phyloP scores from a whole-genome alignment of 2,797 vertebrate species.

The Leptodactylus fallax region DNA sequence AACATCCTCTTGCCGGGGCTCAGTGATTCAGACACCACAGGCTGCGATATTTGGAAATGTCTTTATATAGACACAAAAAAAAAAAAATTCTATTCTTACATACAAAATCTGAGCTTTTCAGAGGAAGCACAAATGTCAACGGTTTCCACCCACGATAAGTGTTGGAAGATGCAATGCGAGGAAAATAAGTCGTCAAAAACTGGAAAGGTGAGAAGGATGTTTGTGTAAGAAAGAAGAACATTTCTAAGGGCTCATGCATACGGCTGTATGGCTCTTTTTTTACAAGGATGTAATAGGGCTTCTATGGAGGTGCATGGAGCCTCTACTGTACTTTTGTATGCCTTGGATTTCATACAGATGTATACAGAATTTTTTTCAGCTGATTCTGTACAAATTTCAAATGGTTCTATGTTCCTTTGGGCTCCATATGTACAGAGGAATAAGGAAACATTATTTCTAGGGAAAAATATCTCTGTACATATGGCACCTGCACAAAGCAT shows the following conservation, averaged over 20 bases:
- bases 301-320: not conserved
- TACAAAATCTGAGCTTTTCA: not conserved
- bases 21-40: not conserved
- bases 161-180: not conserved
- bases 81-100: slow-evolving; percentile 9
- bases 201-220: not conserved
- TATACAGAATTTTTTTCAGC: too few species aligned
- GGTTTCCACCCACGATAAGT: not conserved
- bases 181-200: not conserved
- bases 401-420: too few species aligned
- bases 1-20: slow-evolving; percentile 10
- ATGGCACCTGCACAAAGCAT: too few species aligned
- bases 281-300: not conserved
- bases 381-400: too few species aligned
- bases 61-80: not conserved
- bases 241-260: not conserved
- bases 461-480: too few species aligned
- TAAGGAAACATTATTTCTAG: too few species aligned
- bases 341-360: too few species aligned
- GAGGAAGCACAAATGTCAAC: not conserved
- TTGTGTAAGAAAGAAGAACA: not conserved
- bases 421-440: too few species aligned
- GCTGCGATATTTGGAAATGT: slow-evolving; percentile 18
- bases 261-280: not conserved
- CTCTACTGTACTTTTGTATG: too few species aligned